Percentiles rank a stretch among this genome's conserved stretches.
Conservation (phyloP, 2,113 vertebrate species). For the Colinus virginianus region DNA sequence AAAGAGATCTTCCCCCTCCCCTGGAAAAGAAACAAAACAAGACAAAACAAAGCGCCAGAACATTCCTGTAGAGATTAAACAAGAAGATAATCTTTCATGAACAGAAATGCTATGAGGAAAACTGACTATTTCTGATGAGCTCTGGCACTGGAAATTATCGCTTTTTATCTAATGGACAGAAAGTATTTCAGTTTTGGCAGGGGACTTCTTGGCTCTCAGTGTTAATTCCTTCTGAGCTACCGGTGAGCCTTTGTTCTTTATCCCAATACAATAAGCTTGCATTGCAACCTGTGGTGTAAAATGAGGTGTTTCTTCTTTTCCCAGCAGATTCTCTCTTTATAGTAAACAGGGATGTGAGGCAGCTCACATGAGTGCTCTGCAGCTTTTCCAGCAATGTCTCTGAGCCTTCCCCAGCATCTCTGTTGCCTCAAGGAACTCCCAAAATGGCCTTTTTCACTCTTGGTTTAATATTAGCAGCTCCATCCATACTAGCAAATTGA, state of each 20-base stretch:
- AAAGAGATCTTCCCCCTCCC: conserved; percentile 31
- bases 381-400: not conserved
- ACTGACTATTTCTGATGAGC: not conserved
- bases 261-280: not conserved
- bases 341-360: not conserved
- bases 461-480: not conserved
- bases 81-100: not conserved
- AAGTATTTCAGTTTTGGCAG: conserved; percentile 26
- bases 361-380: not conserved
- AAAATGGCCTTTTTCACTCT: not conserved
- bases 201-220: not conserved
- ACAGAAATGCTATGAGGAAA: not conserved
- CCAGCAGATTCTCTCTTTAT: not conserved
- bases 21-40: conserved; percentile 51
- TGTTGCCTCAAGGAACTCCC: not conserved
- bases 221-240: not conserved
- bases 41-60: conserved; percentile 46
- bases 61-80: conserved; percentile 60
- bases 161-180: conserved; percentile 1
- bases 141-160: not conserved
- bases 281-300: not conserved
- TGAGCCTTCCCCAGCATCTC: not conserved
- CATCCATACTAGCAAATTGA: not conserved
- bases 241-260: not conserved
- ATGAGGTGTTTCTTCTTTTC: not conserved